Evolutionary conservation across 2,797 vertebrate genomes (phyloP).

Genomic region (Enteromius fasciolatus): DNA sequence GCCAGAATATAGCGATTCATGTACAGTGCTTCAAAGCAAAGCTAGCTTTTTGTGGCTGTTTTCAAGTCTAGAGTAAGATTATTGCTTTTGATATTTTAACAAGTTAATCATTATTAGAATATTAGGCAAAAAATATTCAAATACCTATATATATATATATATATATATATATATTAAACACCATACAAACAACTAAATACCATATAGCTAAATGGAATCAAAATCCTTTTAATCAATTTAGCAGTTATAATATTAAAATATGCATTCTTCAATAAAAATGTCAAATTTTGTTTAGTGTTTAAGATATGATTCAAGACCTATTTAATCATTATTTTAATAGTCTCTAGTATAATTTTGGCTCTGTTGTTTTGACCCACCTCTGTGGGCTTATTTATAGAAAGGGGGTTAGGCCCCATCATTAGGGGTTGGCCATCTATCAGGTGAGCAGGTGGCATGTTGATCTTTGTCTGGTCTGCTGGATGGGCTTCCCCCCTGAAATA

Average conservation of each 20-base stretch:
- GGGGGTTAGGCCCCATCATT: constrained; percentile 55
- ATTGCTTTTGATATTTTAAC: background rate
- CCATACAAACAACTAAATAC: too few relatives aligned
- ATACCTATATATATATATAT: background rate
- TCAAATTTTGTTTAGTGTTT: background rate
- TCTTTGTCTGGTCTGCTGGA: constrained; percentile 70
- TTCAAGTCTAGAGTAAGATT: background rate
- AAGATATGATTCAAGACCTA: background rate
- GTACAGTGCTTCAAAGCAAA: constrained; percentile 3
- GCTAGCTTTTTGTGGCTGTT: background rate
- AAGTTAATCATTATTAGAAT: background rate
- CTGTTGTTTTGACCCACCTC: constrained; percentile 41
- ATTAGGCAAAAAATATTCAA: background rate
- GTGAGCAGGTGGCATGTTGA: constrained; percentile 63
- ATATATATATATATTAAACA: background rate
- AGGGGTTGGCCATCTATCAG: constrained; percentile 60
- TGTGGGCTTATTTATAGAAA: constrained; percentile 64
- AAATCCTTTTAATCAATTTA: too few relatives aligned
- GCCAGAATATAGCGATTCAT: constrained; percentile 6
- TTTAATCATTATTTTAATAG: background rate
- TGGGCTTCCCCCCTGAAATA: constrained; percentile 68
- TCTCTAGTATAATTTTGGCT: background rate
- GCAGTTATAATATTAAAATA: too few relatives aligned
- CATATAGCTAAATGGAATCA: too few relatives aligned
- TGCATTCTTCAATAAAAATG: background rate